phyloP scores from a whole-genome alignment of 2,888 invertebrate genomes.

The Diarsia mendica region DNA sequence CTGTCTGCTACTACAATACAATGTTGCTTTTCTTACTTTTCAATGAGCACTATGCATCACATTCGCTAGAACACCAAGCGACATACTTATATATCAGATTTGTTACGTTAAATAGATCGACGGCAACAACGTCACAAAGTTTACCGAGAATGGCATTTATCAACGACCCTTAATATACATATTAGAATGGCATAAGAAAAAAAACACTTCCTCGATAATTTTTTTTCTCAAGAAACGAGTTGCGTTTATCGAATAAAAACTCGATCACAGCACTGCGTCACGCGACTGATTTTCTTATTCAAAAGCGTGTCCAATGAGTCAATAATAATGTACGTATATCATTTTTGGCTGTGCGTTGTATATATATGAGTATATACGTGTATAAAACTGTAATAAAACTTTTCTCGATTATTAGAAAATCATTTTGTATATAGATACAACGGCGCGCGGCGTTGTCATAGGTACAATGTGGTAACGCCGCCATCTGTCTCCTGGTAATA shows the following conservation, averaged over 20 bases:
- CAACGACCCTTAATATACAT: conserved; percentile 52
- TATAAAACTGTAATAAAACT: background rate
- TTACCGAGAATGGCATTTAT: conserved; percentile 42
- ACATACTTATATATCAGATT: conserved; percentile 3
- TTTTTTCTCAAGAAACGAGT: conserved; percentile 58
- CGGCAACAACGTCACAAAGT: conserved; percentile 23
- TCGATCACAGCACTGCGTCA: conserved; percentile 30
- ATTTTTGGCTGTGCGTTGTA: conserved; percentile 55
- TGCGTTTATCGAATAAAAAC: conserved; percentile 39
- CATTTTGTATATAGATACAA: background rate
- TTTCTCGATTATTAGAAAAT: too few relatives aligned
- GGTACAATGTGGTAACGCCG: too few relatives aligned
- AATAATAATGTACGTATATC: conserved; percentile 12
- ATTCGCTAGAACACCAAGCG: conserved; percentile 1
- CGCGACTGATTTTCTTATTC: conserved; percentile 41
- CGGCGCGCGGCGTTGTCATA: too few relatives aligned
- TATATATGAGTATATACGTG: background rate
- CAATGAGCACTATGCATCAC: background rate
- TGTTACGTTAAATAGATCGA: conserved; percentile 19
- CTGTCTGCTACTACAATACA: too few relatives aligned
- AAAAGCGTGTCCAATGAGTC: conserved; percentile 25
- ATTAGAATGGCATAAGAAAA: conserved; percentile 56
- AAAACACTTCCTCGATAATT: conserved; percentile 58
- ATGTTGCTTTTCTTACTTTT: too few relatives aligned
- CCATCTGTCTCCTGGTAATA: too few relatives aligned